These are phyloP conservation scores for Zele albiditarsus DNA, from an alignment of 2,888 invertebrate species.

Conservation along the genomic window DNA sequence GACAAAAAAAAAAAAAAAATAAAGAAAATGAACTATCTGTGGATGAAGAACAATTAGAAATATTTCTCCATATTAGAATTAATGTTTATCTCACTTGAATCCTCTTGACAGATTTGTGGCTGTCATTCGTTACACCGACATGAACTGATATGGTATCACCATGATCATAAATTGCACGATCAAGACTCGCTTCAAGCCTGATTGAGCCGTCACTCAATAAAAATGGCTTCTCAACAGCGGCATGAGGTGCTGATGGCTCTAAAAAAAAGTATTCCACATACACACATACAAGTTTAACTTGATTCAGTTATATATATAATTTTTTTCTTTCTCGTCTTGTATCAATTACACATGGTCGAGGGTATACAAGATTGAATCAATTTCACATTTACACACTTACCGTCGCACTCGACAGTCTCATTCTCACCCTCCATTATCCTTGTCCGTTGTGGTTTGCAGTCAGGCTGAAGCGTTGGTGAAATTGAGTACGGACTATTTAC, in stretches of 20 bases:
- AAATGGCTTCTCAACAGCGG: slow-evolving; percentile 86
- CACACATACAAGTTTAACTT: background rate
- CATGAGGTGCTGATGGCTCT: slow-evolving; percentile 79
- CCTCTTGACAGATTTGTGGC: slow-evolving; percentile 87
- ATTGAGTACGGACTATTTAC: slow-evolving; percentile 58
- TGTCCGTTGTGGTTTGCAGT: slow-evolving; percentile 46
- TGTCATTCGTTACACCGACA: slow-evolving; percentile 85
- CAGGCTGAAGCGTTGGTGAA: slow-evolving; percentile 47
- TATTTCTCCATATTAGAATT: background rate
- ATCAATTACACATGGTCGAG: background rate
- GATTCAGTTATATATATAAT: background rate
- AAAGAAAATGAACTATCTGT: background rate
- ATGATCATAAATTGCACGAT: slow-evolving; percentile 88
- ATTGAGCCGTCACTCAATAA: slow-evolving; percentile 89
- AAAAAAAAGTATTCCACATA: slow-evolving; percentile 48
- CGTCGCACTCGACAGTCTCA: slow-evolving; percentile 57
- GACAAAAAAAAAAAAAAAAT: slow-evolving; percentile 29
- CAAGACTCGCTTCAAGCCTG: slow-evolving; percentile 84
- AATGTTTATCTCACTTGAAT: slow-evolving; percentile 80
- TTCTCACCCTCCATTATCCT: slow-evolving; percentile 56
- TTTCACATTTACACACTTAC: slow-evolving; percentile 48
- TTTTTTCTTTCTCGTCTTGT: background rate
- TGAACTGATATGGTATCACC: slow-evolving; percentile 86
- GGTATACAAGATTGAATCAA: background rate
- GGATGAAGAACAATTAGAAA: background rate